phyloP scores from a whole-genome alignment of 1,140 invertebrate genomes.

The Theocolax elegans region DNA sequence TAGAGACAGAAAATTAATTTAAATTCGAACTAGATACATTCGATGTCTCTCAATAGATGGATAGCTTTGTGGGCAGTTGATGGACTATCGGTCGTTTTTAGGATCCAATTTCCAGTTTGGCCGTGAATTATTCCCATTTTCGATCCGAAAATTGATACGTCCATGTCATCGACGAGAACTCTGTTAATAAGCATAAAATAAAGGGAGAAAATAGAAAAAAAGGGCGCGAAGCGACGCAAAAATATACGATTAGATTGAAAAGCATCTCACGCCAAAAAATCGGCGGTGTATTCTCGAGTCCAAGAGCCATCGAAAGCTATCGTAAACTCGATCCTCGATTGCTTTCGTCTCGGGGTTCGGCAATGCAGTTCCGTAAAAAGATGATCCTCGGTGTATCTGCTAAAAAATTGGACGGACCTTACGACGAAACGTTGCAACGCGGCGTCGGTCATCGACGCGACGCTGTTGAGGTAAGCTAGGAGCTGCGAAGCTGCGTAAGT shows the following conservation, averaged over 20 bases:
- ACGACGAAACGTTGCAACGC: conserved; percentile 45
- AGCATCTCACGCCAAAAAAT: conserved; percentile 68
- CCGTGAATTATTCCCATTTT: conserved; percentile 71
- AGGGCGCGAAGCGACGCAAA: too few relatives aligned
- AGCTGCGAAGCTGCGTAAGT: conserved; percentile 51
- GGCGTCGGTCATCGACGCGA: conserved; percentile 47
- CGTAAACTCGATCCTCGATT: conserved; percentile 64
- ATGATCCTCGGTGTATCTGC: conserved; percentile 46
- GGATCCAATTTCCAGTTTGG: conserved; percentile 69
- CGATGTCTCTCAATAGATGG: conserved; percentile 43
- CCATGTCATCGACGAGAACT: conserved; percentile 62
- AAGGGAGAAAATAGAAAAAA: background rate
- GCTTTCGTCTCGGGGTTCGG: conserved; percentile 43
- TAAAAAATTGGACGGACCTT: conserved; percentile 46
- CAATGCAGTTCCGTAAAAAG: conserved; percentile 57
- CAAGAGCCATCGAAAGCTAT: conserved; percentile 69
- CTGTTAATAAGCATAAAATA: conserved; percentile 47
- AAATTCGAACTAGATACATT: conserved; percentile 41
- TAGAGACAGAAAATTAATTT: too few relatives aligned
- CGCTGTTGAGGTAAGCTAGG: conserved; percentile 48
- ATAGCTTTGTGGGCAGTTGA: conserved; percentile 42
- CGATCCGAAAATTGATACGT: conserved; percentile 70
- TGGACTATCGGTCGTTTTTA: conserved; percentile 62
- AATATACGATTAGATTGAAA: too few relatives aligned
- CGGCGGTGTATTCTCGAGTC: conserved; percentile 66